These are phyloP conservation scores for Pelobates cultripes DNA, from an alignment of 2,797 vertebrate genomes.

Conservation along the genomic window DNA sequence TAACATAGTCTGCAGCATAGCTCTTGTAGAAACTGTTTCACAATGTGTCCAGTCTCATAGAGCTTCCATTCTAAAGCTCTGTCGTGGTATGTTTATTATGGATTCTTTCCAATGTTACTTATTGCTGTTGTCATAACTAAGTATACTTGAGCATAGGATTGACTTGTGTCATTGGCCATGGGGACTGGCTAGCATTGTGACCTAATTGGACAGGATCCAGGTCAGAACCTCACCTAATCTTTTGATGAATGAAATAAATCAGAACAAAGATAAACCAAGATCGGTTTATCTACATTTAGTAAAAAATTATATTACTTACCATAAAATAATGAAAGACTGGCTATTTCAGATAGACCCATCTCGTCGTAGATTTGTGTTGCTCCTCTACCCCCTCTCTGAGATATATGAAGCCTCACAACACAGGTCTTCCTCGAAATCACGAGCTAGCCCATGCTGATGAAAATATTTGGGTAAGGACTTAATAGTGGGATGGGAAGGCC, in stretches of 20 bases:
- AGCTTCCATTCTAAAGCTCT: slow-evolving; percentile 20
- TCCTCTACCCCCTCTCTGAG: too few species aligned
- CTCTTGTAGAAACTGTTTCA: neutral
- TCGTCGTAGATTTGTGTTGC: too few species aligned
- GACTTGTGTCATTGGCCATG: neutral
- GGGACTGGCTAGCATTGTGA: slow-evolving; percentile 5
- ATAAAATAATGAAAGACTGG: too few species aligned
- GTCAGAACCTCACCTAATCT: neutral
- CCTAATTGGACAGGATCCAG: slow-evolving; percentile 33
- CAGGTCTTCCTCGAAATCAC: too few species aligned
- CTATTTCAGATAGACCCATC: too few species aligned
- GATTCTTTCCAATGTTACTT: slow-evolving; percentile 3
- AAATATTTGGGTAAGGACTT: too few species aligned
- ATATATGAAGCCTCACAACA: too few species aligned
- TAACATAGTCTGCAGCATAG: neutral
- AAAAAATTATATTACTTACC: too few species aligned
- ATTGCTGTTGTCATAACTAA: slow-evolving; percentile 18
- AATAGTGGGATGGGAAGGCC: too few species aligned
- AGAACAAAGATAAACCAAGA: neutral
- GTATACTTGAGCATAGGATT: neutral
- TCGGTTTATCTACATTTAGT: too few species aligned
- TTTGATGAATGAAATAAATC: neutral
- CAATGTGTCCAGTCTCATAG: neutral
- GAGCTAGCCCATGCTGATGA: too few species aligned
- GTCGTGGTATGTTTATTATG: slow-evolving; percentile 25